phyloP scores from a whole-genome alignment of 2,113 vertebrate species.

The Sterna hirundo region DNA sequence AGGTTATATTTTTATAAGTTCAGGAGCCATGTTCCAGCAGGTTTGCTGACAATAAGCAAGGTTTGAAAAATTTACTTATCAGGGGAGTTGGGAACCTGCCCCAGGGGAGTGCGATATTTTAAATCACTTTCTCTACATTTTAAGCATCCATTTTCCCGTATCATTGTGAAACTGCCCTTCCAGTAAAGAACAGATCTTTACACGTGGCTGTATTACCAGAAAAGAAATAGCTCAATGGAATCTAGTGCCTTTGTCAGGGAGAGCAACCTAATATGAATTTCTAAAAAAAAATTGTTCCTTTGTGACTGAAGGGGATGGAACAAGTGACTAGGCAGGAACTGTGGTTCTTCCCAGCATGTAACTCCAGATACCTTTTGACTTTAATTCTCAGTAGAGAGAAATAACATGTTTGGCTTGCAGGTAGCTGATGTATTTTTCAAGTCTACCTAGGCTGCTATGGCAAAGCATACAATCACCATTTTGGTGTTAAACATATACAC shows the following conservation, averaged over 20 bases:
- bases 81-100: not conserved
- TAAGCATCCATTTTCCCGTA: not conserved
- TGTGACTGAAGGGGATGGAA: not conserved
- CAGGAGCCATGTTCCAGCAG: not conserved
- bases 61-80: not conserved
- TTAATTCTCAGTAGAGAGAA: not conserved
- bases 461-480: slow-evolving; percentile 2
- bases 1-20: not conserved
- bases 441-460: not conserved
- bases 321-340: not conserved
- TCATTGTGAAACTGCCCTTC: not conserved
- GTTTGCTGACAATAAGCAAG: slow-evolving; percentile 15
- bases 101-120: not conserved
- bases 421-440: not conserved
- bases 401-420: not conserved
- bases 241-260: not conserved
- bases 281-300: not conserved
- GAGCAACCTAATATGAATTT: not conserved
- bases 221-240: not conserved
- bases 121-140: not conserved
- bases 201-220: not conserved
- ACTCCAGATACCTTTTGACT: not conserved
- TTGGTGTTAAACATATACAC: not conserved
- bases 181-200: not conserved
- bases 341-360: not conserved